Evolutionary conservation across 2,113 vertebrate genomes (phyloP).

Genomic region (Bufo bufo): DNA sequence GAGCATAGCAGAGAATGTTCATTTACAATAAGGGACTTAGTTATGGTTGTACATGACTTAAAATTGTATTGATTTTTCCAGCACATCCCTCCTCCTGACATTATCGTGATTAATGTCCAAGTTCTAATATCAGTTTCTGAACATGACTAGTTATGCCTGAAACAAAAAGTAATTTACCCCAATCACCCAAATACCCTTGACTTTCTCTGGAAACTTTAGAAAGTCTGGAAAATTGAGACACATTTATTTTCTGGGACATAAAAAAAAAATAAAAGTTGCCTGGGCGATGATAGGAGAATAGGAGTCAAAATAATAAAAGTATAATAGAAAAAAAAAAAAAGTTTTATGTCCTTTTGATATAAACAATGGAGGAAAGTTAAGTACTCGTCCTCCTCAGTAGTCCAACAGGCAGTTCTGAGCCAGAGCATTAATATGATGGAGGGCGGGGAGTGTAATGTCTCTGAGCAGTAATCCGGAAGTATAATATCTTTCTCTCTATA

Average conservation of each 20-base stretch:
- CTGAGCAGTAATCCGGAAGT: constrained; percentile 51
- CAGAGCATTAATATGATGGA: constrained; percentile 55
- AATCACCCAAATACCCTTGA: constrained; percentile 44
- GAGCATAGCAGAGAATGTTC: not conserved
- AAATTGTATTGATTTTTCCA: constrained; percentile 14
- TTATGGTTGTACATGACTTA: not conserved
- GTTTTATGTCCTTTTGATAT: constrained; percentile 15
- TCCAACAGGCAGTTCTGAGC: constrained; percentile 43
- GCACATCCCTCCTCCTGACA: not conserved
- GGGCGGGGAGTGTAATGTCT: constrained; percentile 48
- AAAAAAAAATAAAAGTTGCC: constrained; percentile 12
- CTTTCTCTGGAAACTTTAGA: constrained; percentile 41
- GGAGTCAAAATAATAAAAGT: constrained; percentile 32
- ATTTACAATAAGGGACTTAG: not conserved
- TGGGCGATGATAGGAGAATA: not conserved
- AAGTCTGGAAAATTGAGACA: constrained; percentile 35
- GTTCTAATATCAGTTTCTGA: constrained; percentile 9
- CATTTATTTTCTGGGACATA: constrained; percentile 21
- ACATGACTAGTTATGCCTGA: constrained; percentile 23
- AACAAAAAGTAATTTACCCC: constrained; percentile 44
- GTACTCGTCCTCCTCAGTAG: constrained; percentile 26
- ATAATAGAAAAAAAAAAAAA: constrained; percentile 16
- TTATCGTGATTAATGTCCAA: not conserved
- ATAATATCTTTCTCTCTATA: constrained; percentile 56
- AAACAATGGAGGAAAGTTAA: constrained; percentile 15